phyloP scores from a whole-genome alignment of 1,140 invertebrate genomes.

The Drosophila eugracilis region DNA sequence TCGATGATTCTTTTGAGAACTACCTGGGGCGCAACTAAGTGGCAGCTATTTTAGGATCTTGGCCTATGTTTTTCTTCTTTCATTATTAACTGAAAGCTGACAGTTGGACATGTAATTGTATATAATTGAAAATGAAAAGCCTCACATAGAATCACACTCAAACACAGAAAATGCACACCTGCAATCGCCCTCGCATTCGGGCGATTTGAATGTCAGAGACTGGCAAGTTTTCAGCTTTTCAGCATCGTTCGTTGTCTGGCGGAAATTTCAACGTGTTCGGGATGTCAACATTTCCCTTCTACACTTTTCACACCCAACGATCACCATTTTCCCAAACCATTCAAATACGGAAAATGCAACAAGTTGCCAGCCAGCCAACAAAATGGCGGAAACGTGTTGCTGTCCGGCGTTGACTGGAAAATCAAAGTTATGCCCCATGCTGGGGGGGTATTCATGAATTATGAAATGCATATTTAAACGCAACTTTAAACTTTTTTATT shows the following conservation, averaged over 20 bases:
- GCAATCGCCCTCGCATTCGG: conserved; percentile 5
- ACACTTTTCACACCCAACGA: background rate
- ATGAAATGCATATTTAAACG: conserved; percentile 80
- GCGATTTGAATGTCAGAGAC: conserved; percentile 72
- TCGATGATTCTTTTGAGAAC: conserved; percentile 16
- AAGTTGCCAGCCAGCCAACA: conserved; percentile 72
- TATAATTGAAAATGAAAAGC: conserved; percentile 61
- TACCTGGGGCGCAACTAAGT: conserved; percentile 54
- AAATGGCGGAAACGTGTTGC: conserved; percentile 81
- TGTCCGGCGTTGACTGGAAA: conserved; percentile 63
- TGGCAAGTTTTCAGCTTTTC: conserved; percentile 39
- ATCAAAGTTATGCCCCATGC: conserved; percentile 39
- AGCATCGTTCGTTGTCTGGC: conserved; percentile 34
- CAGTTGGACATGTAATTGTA: conserved; percentile 59
- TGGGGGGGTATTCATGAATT: conserved; percentile 68
- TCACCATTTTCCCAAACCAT: background rate
- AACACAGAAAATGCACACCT: conserved; percentile 30
- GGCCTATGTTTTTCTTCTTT: conserved; percentile 40
- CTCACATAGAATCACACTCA: conserved; percentile 40
- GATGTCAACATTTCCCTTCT: conserved; percentile 56
- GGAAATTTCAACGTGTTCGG: conserved; percentile 75
- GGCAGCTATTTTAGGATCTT: conserved; percentile 12
- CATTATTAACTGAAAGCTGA: conserved; percentile 79
- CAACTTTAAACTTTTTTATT: conserved; percentile 83
- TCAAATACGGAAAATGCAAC: conserved; percentile 60